Evolutionary conservation across 1,140 invertebrate genomes (phyloP).

Genomic region (Diploscapter pachys): DNA sequence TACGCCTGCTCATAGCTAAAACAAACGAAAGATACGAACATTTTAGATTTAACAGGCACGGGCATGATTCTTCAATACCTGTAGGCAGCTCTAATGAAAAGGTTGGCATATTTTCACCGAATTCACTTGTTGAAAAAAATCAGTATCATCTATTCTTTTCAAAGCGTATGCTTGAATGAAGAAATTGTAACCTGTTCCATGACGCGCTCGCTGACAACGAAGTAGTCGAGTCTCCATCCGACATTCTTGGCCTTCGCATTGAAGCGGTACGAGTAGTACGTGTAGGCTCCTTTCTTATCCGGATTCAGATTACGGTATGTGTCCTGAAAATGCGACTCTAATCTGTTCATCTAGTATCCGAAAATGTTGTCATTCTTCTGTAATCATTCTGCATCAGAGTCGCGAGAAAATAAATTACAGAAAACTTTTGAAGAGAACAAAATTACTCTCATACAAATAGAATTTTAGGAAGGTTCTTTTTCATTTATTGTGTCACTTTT

Average conservation of each 20-base stretch:
- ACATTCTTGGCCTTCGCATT: slow-evolving; percentile 82
- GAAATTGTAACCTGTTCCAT: slow-evolving; percentile 67
- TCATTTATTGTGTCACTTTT: not conserved
- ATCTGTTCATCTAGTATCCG: too few relatives aligned
- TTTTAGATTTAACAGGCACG: too few relatives aligned
- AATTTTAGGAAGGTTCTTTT: not conserved
- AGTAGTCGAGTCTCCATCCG: slow-evolving; percentile 95
- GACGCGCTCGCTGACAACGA: slow-evolving; percentile 78
- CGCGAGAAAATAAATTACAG: not conserved
- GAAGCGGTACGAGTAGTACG: slow-evolving; percentile 87
- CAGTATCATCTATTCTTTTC: not conserved
- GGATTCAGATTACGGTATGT: slow-evolving; percentile 71
- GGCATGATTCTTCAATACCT: too few relatives aligned
- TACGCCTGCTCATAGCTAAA: too few relatives aligned
- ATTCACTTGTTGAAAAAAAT: not conserved
- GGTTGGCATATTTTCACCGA: not conserved
- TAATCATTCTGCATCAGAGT: too few relatives aligned
- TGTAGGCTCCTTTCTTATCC: slow-evolving; percentile 76
- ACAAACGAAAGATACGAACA: too few relatives aligned
- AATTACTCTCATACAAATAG: not conserved
- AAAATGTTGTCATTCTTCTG: too few relatives aligned
- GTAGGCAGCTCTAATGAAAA: too few relatives aligned
- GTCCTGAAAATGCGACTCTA: not conserved
- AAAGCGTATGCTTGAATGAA: not conserved
- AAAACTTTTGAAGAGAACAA: not conserved